Evolutionary conservation across 2,888 invertebrate species (phyloP).

Genomic region (Miltochrista miniata): DNA sequence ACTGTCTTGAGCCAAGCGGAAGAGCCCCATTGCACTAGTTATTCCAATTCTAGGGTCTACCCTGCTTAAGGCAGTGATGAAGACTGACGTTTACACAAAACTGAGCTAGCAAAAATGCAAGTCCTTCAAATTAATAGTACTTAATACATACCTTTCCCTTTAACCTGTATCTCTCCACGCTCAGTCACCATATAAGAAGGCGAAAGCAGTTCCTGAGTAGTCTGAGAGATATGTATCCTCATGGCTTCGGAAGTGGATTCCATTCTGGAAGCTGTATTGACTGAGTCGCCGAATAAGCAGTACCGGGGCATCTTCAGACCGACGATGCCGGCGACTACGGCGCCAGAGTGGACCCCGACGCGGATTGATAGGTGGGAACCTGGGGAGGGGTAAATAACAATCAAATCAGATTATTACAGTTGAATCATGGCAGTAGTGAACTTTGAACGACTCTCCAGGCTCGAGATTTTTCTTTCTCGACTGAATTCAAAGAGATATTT

Average conservation of each 20-base stretch:
- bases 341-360: constrained; percentile 95
- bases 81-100: too few relatives aligned
- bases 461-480: too few relatives aligned
- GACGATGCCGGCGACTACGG: constrained; percentile 96
- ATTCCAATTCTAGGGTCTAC: too few relatives aligned
- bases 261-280: constrained; percentile 96
- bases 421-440: too few relatives aligned
- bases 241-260: constrained; percentile 96
- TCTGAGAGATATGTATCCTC: constrained; percentile 97
- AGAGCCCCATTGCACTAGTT: too few relatives aligned
- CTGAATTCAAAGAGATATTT: too few relatives aligned
- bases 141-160: constrained; percentile 89
- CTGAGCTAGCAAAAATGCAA: too few relatives aligned
- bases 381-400: constrained; percentile 54
- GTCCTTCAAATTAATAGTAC: too few relatives aligned
- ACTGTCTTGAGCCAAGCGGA: too few relatives aligned
- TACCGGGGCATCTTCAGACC: constrained; percentile 96
- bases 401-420: too few relatives aligned
- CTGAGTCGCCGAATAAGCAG: constrained; percentile 95
- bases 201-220: constrained; percentile 90
- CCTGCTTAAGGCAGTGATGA: too few relatives aligned
- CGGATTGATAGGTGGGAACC: constrained; percentile 92
- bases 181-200: constrained; percentile 89
- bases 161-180: constrained; percentile 93
- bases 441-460: too few relatives aligned